Conservation (phyloP, 2,888 invertebrate genomes). For the Leptopilina drosophilae region DNA sequence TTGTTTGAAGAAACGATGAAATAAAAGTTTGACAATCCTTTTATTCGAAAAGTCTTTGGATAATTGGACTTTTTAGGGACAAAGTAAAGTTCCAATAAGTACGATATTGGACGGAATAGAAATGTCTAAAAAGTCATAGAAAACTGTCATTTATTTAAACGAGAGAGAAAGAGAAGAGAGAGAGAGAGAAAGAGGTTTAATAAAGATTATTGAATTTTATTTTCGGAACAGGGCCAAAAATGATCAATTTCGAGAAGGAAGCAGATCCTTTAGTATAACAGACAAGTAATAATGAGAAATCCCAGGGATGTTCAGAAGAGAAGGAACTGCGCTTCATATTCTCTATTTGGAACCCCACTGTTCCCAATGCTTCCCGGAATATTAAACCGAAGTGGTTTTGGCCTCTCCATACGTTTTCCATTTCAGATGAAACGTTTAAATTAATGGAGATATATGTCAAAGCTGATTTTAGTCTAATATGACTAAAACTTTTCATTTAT, state of each 20-base stretch:
- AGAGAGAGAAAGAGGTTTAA: background rate
- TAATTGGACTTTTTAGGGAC: constrained; percentile 3
- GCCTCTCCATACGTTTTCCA: constrained; percentile 17
- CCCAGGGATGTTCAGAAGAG: constrained; percentile 8
- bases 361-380: constrained; percentile 25
- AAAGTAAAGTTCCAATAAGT: background rate
- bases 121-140: background rate
- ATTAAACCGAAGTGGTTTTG: constrained; percentile 25
- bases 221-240: constrained; percentile 24
- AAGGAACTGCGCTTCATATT: constrained; percentile 17
- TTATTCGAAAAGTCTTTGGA: background rate
- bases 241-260: constrained; percentile 22
- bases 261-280: constrained; percentile 5
- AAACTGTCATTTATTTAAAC: constrained; percentile 4
- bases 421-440: constrained; percentile 10
- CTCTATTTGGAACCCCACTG: constrained; percentile 28
- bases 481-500: background rate
- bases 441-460: constrained; percentile 19
- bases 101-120: constrained; percentile 1
- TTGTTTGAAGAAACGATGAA: background rate
- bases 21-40: background rate
- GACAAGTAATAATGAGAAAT: constrained; percentile 37
- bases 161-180: background rate
- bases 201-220: constrained; percentile 14
- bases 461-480: background rate